phyloP scores from a whole-genome alignment of 2,113 vertebrate species.

The Eupsittula cactorum region DNA sequence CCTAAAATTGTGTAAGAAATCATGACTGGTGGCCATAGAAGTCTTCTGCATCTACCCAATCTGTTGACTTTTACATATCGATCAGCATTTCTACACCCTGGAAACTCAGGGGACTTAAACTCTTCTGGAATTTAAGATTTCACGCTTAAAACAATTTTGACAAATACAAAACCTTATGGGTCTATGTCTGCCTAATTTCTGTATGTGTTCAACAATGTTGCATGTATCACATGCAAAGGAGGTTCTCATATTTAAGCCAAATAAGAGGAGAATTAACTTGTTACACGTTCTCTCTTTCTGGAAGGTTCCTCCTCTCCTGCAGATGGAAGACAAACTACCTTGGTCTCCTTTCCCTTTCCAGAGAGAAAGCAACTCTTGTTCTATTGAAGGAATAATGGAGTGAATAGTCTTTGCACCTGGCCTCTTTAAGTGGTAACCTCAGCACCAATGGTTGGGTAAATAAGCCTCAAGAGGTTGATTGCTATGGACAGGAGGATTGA shows the following conservation, averaged over 20 bases:
- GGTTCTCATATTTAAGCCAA: neutral
- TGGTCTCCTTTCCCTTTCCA: neutral
- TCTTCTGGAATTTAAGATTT: neutral
- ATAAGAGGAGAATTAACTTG: neutral
- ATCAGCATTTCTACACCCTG: neutral
- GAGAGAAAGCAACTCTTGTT: neutral
- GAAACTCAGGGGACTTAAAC: neutral
- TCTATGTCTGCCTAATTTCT: neutral
- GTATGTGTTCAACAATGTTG: neutral
- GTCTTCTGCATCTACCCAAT: neutral
- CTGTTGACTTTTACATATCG: neutral
- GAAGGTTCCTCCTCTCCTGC: neutral
- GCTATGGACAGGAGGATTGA: neutral
- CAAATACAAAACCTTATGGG: neutral
- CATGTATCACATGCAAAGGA: rapidly evolving
- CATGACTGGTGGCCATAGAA: neutral
- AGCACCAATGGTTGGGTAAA: neutral
- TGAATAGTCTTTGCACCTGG: neutral
- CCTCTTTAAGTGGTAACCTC: neutral
- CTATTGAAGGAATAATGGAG: neutral
- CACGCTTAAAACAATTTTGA: neutral
- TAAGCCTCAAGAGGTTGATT: neutral
- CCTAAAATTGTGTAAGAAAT: neutral
- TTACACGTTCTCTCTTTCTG: neutral
- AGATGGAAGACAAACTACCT: neutral